Conservation (phyloP, 2,113 vertebrate genomes). For the Tauraco erythrolophus region DNA sequence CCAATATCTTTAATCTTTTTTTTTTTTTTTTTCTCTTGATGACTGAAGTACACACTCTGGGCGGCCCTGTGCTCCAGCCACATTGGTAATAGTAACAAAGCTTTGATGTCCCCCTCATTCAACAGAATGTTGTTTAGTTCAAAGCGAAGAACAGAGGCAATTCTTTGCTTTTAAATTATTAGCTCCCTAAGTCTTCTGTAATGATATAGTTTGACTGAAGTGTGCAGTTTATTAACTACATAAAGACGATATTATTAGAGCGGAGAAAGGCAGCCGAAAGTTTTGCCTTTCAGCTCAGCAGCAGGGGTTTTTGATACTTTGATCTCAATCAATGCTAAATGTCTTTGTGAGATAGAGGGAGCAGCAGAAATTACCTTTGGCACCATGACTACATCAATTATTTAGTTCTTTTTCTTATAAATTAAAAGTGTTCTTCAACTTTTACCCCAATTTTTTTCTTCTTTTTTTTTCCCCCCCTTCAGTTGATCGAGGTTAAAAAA, state of each 20-base stretch:
- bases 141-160: slow-evolving; percentile 86
- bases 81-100: slow-evolving; percentile 81
- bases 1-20: slow-evolving; percentile 77
- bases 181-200: slow-evolving; percentile 89
- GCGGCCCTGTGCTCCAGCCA: slow-evolving; percentile 78
- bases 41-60: slow-evolving; percentile 79
- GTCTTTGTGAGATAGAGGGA: slow-evolving; percentile 87
- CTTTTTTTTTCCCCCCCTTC: neutral
- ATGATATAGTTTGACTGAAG: slow-evolving; percentile 92
- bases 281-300: slow-evolving; percentile 87
- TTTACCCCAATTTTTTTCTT: slow-evolving; percentile 65
- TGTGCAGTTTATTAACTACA: slow-evolving; percentile 92
- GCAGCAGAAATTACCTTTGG: slow-evolving; percentile 84
- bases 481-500: neutral
- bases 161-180: slow-evolving; percentile 92
- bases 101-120: slow-evolving; percentile 87
- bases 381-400: slow-evolving; percentile 87
- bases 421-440: slow-evolving; percentile 85
- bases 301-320: slow-evolving; percentile 85
- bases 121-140: slow-evolving; percentile 90
- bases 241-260: slow-evolving; percentile 93
- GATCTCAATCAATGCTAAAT: slow-evolving; percentile 93
- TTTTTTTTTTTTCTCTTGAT: slow-evolving; percentile 56
- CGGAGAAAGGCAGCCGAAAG: slow-evolving; percentile 80
- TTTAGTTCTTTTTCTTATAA: slow-evolving; percentile 85